These are phyloP conservation scores for Epiblema foenella DNA, from an alignment of 2,888 invertebrate species.

Conservation along the genomic window DNA sequence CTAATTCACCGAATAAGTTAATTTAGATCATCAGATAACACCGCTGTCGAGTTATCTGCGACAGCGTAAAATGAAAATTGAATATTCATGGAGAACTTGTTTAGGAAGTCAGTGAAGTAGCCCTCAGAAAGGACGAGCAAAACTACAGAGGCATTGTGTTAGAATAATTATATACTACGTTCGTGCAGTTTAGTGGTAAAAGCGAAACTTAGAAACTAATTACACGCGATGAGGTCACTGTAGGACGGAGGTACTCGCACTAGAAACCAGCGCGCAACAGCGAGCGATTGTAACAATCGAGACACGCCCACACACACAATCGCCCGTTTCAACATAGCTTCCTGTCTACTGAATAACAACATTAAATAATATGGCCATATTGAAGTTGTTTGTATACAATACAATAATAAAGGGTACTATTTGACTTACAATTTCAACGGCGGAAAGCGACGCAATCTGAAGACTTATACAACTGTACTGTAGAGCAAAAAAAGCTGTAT, in stretches of 20 bases:
- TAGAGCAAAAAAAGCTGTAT: constrained; percentile 26
- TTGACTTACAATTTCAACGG: background rate
- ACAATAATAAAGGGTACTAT: constrained; percentile 18
- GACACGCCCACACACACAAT: constrained; percentile 71
- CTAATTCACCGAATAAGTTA: constrained; percentile 17
- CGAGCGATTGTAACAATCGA: constrained; percentile 65
- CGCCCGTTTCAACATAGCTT: constrained; percentile 69
- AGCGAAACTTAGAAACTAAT: constrained; percentile 63
- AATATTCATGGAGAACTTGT: constrained; percentile 26
- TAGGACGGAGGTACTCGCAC: constrained; percentile 53
- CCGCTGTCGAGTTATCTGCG: constrained; percentile 16
- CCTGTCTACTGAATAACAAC: constrained; percentile 63
- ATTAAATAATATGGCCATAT: constrained; percentile 41
- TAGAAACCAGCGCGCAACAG: constrained; percentile 69
- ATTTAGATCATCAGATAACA: constrained; percentile 19
- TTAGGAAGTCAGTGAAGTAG: constrained; percentile 5
- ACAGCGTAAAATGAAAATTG: constrained; percentile 16
- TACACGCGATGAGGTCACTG: constrained; percentile 66
- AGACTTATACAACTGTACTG: constrained; percentile 24
- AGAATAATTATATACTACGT: constrained; percentile 11
- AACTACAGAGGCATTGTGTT: constrained; percentile 4
- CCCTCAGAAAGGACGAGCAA: background rate
- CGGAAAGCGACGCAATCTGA: constrained; percentile 19
- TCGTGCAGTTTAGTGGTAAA: constrained; percentile 52
- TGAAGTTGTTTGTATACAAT: constrained; percentile 24